A percentile compares a stretch with the other conserved stretches of the same genome.
Conservation (phyloP, 2,888 invertebrate genomes). For the Acleris sparsana region DNA sequence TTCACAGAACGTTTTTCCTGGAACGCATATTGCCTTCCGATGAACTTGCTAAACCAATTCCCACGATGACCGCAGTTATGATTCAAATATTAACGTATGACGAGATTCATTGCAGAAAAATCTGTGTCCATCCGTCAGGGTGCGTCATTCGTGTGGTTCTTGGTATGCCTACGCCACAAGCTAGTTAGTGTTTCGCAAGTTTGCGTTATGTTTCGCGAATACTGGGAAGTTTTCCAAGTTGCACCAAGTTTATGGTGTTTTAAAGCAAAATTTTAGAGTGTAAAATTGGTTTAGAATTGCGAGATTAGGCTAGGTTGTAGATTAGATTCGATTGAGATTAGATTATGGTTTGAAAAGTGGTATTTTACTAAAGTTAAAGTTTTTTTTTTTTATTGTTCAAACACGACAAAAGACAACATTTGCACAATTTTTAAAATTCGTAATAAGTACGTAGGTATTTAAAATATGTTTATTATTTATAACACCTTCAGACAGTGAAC, state of each 20-base stretch:
- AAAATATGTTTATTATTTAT: too few relatives aligned
- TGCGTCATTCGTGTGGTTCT: slow-evolving; percentile 58
- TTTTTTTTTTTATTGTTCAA: too few relatives aligned
- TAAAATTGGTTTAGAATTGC: too few relatives aligned
- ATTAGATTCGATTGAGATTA: too few relatives aligned
- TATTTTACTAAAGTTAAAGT: too few relatives aligned
- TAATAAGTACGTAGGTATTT: too few relatives aligned
- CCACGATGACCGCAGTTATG: slow-evolving; percentile 30
- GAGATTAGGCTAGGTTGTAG: too few relatives aligned
- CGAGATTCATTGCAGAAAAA: slow-evolving; percentile 73
- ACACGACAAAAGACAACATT: too few relatives aligned
- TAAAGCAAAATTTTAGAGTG: neutral
- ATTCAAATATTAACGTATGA: slow-evolving; percentile 51
- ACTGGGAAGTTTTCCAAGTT: neutral
- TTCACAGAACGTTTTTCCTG: slow-evolving; percentile 38
- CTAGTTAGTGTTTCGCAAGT: slow-evolving; percentile 19
- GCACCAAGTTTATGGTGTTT: neutral
- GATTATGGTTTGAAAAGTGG: too few relatives aligned
- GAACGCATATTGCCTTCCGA: slow-evolving; percentile 37
- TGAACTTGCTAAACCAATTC: slow-evolving; percentile 23
- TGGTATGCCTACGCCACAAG: slow-evolving; percentile 13
- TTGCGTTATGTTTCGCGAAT: neutral
- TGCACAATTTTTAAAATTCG: too few relatives aligned
- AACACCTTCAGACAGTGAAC: too few relatives aligned
- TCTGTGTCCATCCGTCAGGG: slow-evolving; percentile 68